Percentiles rank a stretch among this genome's conserved stretches.
These are phyloP conservation scores for Halcyon malimbica DNA, from an alignment of 2,113 vertebrate genomes.

Conservation along the genomic window DNA sequence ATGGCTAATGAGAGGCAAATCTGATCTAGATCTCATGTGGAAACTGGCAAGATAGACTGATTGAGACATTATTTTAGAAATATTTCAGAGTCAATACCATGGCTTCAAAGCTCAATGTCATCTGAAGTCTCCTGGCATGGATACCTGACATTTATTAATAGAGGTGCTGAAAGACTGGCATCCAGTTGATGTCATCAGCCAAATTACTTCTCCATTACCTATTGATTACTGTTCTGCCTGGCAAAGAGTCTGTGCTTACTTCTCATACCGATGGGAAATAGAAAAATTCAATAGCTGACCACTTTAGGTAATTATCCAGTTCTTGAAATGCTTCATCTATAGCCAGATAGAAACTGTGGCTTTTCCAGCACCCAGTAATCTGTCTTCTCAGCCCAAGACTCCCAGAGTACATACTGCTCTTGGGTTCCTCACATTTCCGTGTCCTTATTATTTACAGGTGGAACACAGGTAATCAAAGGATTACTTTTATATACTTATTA, in stretches of 20 bases:
- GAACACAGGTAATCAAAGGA: not conserved
- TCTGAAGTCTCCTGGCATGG: not conserved
- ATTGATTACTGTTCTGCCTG: conserved; percentile 35
- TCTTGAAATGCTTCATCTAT: not conserved
- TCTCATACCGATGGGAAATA: not conserved
- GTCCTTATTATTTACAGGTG: not conserved
- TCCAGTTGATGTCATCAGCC: conserved; percentile 27
- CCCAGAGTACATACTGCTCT: not conserved
- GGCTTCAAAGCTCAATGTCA: conserved; percentile 32
- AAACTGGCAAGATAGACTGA: not conserved
- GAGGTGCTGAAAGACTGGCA: conserved; percentile 25
- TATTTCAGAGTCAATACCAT: not conserved
- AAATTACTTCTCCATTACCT: conserved; percentile 41
- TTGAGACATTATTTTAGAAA: conserved; percentile 36
- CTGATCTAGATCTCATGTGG: not conserved
- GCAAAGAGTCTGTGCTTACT: not conserved
- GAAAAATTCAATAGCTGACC: conserved; percentile 21
- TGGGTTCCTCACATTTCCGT: not conserved
- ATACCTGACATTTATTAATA: conserved; percentile 32
- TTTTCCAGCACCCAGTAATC: not conserved
- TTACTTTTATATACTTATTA: not conserved
- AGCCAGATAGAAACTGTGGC: not conserved
- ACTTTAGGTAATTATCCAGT: not conserved
- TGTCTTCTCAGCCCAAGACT: not conserved
- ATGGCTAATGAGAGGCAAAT: not conserved